Base-by-base conservation (phyloP, 2,888 invertebrate species). In the Caenorhabditis sp. region DNA sequence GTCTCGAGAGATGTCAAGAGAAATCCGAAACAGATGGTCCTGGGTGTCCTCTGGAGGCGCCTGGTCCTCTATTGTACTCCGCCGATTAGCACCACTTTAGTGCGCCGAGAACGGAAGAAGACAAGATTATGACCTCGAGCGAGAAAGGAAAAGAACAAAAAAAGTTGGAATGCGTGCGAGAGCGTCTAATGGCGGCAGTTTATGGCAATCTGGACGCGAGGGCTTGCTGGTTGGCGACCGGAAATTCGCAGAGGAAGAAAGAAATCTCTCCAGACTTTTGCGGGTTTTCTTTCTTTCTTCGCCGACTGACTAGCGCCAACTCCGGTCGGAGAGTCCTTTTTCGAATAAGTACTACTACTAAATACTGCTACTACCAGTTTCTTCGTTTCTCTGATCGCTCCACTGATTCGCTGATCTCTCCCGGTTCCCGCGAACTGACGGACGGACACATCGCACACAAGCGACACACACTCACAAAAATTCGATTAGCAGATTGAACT, bases 401-500 rank as follows among this genome's bases (percentile, higher is more conserved):
- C n/a, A n/a, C 48, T 46, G 13, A 46, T 50, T 50, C 43, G 20
- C 30, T 48, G 27, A 26, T 27, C 20, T 52, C 39, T 63, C 24
- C 32, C 52, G n/a, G 17, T 63, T 48, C 56, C 26, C 55, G 65
- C 24, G 24, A n/a, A 41, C 15, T 43, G 15, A 22, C 50, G 41
- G 55, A 41, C 50, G 41, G 55, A 48, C 41, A 46, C 37, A 39
- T 41, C 66, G 58, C 66, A 24, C 66, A 48, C 66, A 39, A 41
- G 17, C 37, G n/a, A 32, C 56, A 43, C 5, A 22, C 53, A 24
- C 53, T 17, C 53, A 56, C 22, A 68, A 68, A 55, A 59, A 56
- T 58, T 58, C 68, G 68, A 59, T 59, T 68, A 59, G 55, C 66
- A 58, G 68, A 68, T 68, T 68, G 68, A 68, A 68, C 68, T 68